Percentiles rank a stretch among this genome's conserved stretches.
These are phyloP conservation scores for Zootoca vivipara DNA, from an alignment of 2,113 vertebrate species.

Conservation along the genomic window DNA sequence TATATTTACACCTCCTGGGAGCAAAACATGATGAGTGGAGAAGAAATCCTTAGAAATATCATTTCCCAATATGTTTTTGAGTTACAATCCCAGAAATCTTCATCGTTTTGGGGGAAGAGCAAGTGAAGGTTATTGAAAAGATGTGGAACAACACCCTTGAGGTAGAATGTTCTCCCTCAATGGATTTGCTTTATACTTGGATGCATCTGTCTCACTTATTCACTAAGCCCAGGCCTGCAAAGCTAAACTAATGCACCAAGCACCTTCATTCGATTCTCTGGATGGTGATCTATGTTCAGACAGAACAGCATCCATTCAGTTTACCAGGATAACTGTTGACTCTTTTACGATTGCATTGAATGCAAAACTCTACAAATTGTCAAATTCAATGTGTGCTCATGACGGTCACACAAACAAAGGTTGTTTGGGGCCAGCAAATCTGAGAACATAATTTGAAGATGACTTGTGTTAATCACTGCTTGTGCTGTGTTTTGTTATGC, in stretches of 20 bases:
- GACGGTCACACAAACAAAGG: neutral
- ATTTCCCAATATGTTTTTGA: neutral
- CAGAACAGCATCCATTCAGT: neutral
- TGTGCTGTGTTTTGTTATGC: neutral
- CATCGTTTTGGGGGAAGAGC: neutral
- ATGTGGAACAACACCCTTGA: neutral
- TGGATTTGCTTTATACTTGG: neutral
- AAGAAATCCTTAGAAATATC: neutral
- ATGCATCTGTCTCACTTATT: neutral
- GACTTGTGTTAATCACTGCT: neutral
- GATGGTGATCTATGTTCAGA: neutral
- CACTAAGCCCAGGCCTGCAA: neutral
- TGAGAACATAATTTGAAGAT: neutral
- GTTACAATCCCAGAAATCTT: neutral
- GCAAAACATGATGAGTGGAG: neutral
- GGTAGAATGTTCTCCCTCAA: neutral
- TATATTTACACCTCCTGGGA: neutral
- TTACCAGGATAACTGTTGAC: neutral
- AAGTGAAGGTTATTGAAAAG: neutral
- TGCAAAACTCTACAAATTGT: neutral
- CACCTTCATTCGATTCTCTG: neutral
- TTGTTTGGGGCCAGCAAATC: neutral
- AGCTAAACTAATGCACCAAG: no score
- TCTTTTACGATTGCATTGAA: neutral
- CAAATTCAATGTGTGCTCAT: neutral